Percentiles rank a stretch among this genome's conserved stretches.
These are phyloP conservation scores for Scelioninae gen. 1 DNA, from an alignment of 2,888 invertebrate species.

Conservation along the genomic window DNA sequence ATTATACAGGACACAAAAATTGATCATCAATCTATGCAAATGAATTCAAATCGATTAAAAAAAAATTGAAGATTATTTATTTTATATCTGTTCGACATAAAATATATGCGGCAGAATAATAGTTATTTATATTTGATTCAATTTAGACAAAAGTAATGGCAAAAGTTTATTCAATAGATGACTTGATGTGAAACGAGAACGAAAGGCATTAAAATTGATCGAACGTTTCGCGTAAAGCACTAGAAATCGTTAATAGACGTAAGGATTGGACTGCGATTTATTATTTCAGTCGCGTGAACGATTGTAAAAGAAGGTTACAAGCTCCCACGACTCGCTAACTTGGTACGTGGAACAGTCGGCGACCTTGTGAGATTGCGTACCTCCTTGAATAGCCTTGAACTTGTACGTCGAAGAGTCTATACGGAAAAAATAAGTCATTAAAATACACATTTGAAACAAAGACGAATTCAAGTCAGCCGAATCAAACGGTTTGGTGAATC, in stretches of 20 bases:
- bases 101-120: too few species aligned
- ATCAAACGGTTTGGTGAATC: constrained; percentile 7
- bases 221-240: constrained; percentile 15
- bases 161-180: too few species aligned
- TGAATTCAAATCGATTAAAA: too few species aligned
- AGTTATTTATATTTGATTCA: too few species aligned
- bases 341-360: constrained; percentile 75
- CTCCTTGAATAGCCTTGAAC: constrained; percentile 76
- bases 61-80: too few species aligned
- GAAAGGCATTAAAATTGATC: constrained; percentile 1
- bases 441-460: constrained; percentile 44
- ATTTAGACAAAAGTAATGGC: too few species aligned
- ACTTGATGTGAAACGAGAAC: constrained; percentile 2
- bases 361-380: constrained; percentile 77
- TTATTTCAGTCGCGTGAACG: constrained; percentile 63
- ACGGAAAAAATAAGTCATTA: constrained; percentile 58
- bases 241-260: constrained; percentile 35
- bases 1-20: too few species aligned
- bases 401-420: constrained; percentile 76
- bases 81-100: too few species aligned
- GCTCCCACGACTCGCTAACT: constrained; percentile 51
- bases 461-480: constrained; percentile 15
- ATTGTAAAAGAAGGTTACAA: constrained; percentile 67
- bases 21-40: too few species aligned
- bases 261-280: constrained; percentile 43